A percentile compares a stretch with the other conserved stretches of the same genome.
Evolutionary conservation across 2,797 vertebrate genomes (phyloP).

Genomic region (Centropyge bicolor): DNA sequence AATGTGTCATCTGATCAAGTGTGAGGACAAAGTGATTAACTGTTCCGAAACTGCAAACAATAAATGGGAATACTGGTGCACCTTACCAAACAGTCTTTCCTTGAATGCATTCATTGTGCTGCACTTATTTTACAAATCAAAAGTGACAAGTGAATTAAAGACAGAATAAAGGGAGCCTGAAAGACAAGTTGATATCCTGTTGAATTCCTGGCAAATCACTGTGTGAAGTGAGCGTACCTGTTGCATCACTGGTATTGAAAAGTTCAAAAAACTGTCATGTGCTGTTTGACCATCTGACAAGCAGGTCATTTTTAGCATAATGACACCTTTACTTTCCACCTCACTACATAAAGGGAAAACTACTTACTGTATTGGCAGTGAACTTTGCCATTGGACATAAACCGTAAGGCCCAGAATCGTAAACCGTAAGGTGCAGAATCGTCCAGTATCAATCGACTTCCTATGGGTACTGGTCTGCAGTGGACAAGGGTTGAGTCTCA

Average conservation of each 20-base stretch:
- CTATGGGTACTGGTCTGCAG: neutral
- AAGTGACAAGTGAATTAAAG: neutral
- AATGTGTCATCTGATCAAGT: neutral
- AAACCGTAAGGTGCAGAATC: neutral
- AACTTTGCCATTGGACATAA: neutral
- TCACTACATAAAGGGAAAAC: neutral
- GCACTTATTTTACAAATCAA: neutral
- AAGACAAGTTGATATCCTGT: neutral
- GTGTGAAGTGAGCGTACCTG: neutral
- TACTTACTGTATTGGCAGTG: neutral
- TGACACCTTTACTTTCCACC: neutral
- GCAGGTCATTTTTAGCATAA: neutral
- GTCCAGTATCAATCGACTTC: neutral
- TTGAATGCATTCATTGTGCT: neutral
- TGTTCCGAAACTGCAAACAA: neutral
- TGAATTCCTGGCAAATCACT: neutral
- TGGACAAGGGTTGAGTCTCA: neutral
- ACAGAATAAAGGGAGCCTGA: neutral
- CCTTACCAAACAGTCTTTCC: neutral
- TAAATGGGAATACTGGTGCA: neutral
- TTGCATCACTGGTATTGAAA: neutral
- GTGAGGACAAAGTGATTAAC: neutral
- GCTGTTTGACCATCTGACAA: neutral
- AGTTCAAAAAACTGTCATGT: neutral
- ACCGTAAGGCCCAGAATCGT: neutral